Evolutionary conservation across 2,113 vertebrate genomes (phyloP).

Genomic region (Petrocephalus zakoni): DNA sequence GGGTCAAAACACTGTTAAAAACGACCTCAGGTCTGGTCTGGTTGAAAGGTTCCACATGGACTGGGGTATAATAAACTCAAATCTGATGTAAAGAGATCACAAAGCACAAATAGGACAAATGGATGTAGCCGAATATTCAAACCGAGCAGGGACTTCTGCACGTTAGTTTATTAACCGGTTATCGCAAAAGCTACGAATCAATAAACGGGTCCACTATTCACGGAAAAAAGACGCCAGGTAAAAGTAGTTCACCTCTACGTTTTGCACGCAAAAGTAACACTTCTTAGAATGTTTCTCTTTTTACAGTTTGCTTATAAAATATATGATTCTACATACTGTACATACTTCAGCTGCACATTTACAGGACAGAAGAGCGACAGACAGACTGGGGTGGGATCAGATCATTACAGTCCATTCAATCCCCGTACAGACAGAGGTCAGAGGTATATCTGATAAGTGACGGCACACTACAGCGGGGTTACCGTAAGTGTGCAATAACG

Average conservation of each 20-base stretch:
- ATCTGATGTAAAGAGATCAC: neutral
- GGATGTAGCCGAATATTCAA: neutral
- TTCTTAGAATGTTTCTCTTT: slow-evolving; percentile 6
- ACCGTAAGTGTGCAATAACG: neutral
- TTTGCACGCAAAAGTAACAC: neutral
- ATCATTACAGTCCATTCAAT: neutral
- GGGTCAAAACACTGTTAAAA: neutral
- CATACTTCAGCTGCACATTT: slow-evolving; percentile 31
- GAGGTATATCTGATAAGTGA: neutral
- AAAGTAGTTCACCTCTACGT: neutral
- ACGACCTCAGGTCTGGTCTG: neutral
- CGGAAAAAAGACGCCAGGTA: neutral
- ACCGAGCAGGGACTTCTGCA: neutral
- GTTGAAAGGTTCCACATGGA: neutral
- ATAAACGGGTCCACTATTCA: neutral
- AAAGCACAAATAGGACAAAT: neutral
- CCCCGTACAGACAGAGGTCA: neutral
- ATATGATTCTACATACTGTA: slow-evolving; percentile 28
- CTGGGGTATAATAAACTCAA: neutral
- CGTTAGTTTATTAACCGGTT: neutral
- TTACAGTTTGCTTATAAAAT: slow-evolving; percentile 27
- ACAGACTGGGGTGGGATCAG: neutral
- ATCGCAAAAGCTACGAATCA: neutral
- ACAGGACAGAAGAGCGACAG: slow-evolving; percentile 16
- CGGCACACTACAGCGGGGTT: neutral